Evolutionary conservation across 2,113 vertebrate species (phyloP), one percentile per base, ranked within the genome.

Genomic region (Propithecus coquereli): DNA sequence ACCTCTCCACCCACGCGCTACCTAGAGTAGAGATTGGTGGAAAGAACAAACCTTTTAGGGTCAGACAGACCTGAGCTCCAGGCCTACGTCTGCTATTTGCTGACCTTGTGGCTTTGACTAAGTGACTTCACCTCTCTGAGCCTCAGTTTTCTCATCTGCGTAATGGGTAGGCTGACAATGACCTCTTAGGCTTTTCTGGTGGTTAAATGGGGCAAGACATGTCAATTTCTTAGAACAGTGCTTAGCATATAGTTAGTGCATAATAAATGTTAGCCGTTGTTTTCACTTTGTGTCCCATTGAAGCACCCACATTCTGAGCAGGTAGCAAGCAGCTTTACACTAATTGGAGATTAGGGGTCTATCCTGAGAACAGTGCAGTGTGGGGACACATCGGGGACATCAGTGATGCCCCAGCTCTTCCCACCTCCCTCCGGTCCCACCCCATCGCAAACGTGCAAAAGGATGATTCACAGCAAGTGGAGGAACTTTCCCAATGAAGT

Each of bases 401-500:
- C 3, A 0, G 7, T 11, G 12, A 25, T 43, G 52, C 57, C 25
- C 50, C 27, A 47, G 3, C 37, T 83, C 18, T 27, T 57, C 57
- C 30, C 27, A 6, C 8, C 18, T 22, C 52, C 65, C 20, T 34
- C 32, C 5, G 40, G 13, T 16, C 40, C 66, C n/a, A 45, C 20
- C 30, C 54, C 2, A 2, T 59, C 0, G 0, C 82, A 83, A 37
- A 71, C 45, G 14, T 66, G 34, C 32, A 73, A 40, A 68, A 37
- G 47, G 65, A 76, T 27, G 50, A 80, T 37, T 43, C 40, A 34
- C 52, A 3, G 22, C 30, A 82, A 47, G 50, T 50, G 81, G 65
- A 84, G 84, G 77, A 71, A 61, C 82, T 92, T 95, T 91, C 52
- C 59, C 37, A 71, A 95, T 90, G 91, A 94, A 94, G 70, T 95